Base-by-base conservation (phyloP, 2,888 invertebrate genomes). In the Agelastica alni region DNA sequence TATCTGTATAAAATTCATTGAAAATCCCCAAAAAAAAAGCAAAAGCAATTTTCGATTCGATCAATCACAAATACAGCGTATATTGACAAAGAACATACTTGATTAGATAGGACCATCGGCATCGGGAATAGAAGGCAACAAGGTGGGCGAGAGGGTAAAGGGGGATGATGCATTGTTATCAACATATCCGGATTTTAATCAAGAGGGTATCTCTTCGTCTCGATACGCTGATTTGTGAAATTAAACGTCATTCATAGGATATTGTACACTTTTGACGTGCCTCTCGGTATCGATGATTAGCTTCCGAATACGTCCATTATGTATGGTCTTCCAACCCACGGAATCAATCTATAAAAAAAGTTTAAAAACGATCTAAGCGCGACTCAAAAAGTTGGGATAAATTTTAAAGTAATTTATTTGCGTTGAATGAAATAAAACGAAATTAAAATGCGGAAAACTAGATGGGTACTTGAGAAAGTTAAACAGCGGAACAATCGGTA, bases 121-220 rank as follows among this genome's bases (percentile, higher is more conserved):
- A 67, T 65, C 69, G 68, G 64, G 61, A 66, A 58, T 58, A 64
- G 66, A 67, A 65, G 65, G 34, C 64, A 62, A 66, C 65, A 69
- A 66, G 65, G 66, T 64, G 49, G 36, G 17, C 36, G 5, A 14
- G 12, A 9, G 45, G 30, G 26, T 9, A 37, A 46, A 31, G 43
- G 42, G 46, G 16, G n/a, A n/a, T n/a, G n/a, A n/a, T 41, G 10
- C 62, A 71, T 75, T 75, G 74, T 74, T 70, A 64, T 65, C 67
- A 60, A 65, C 63, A 68, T 73, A 72, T 70, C 66, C 71, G 71
- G 72, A 73, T 73, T 74, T 75, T 74, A 74, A 75, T 74, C 74
- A 74, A 73, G 63, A 61, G 73, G 71, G 71, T 67, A 63, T 70
- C 70, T 73, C 72, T 70, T 70, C 70, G 67, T 65, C 71, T 69